Evolutionary conservation across 2,797 vertebrate genomes (phyloP).

Genomic region (Brotogeris chrysoptera): DNA sequence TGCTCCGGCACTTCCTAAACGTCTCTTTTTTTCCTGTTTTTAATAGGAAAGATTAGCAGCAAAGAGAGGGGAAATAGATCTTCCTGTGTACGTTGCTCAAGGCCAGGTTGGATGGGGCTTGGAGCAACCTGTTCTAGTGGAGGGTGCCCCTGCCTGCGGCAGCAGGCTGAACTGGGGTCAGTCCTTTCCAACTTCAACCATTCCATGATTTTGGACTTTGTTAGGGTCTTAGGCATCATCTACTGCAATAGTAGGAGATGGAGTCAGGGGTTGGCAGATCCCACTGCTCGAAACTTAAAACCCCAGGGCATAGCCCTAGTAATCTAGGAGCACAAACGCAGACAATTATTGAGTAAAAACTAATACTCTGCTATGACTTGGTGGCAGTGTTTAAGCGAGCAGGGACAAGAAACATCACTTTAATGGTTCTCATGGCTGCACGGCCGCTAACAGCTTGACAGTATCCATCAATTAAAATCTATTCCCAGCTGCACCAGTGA

Average conservation of each 20-base stretch:
- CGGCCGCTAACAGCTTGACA: slow-evolving; percentile 27
- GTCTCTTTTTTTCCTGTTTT: background rate
- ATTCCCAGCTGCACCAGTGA: slow-evolving; percentile 41
- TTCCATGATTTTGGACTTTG: background rate
- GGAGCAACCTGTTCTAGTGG: background rate
- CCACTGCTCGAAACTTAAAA: background rate
- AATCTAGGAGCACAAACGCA: background rate
- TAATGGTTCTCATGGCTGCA: slow-evolving; percentile 36
- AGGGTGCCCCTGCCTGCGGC: background rate
- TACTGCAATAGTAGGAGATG: background rate
- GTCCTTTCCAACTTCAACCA: background rate
- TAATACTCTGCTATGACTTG: background rate
- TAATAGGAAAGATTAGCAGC: background rate
- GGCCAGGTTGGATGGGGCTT: background rate
- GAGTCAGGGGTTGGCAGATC: background rate
- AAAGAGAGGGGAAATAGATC: background rate
- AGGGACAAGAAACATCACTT: slow-evolving; percentile 43
- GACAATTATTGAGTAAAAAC: background rate
- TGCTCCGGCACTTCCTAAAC: accelerated
- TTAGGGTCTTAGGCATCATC: background rate
- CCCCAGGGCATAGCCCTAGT: accelerated
- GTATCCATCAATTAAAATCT: slow-evolving; percentile 57
- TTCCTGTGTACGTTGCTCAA: background rate
- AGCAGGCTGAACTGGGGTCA: background rate
- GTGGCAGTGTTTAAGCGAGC: slow-evolving; percentile 25